Evolutionary conservation across 2,113 vertebrate species (phyloP), one percentile per base, ranked within the genome.

Genomic region (Platycercus adscitus): DNA sequence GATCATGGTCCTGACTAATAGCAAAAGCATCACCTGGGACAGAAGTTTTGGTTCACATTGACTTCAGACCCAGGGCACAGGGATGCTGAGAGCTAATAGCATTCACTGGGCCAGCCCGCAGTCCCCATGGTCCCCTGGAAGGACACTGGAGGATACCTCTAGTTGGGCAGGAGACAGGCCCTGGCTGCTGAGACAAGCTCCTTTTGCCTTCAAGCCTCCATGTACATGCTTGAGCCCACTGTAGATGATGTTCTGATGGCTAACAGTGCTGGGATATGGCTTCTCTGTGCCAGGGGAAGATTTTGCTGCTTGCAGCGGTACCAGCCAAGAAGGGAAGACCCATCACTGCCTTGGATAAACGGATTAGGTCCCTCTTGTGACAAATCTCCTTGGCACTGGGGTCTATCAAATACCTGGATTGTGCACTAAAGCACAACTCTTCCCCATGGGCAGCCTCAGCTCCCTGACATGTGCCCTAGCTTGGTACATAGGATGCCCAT

Each of bases 401-500:
- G 35, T 68, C 33, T 24, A 47, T 69, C 46, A 75, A 55, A 63
- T 39, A 61, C 46, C 39, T 26, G 18, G 29, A 11, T 78, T 64
- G 31, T 50, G 33, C 25, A 50, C 43, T 56, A 60, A 81, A 11
- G 16, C 31, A 28, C 35, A 73, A 2, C 9, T 50, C 0, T 58
- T 17, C 21, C 11, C 10, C 6, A 2, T 5, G 21, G 53, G 60
- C 68, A 81, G n/a, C 26, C 46, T 86, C 63, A 58, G n/a, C 10
- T 78, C 13, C 18, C 2, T 1, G 0, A 0, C 29, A 23, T 13
- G 44, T 69, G 44, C 19, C 31, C 31, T 56, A 70, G 26, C n/a
- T 1, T 3, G 17, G 65, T 33, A n/a, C 4, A 1, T 31, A 37
- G 21, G 60, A 31, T 53, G 33, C 23, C 50, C 65, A 24, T 0